Percentiles rank a stretch among this genome's conserved stretches.
phyloP scores from a whole-genome alignment of 2,113 vertebrate species.

The Melanerpes formicivorus region DNA sequence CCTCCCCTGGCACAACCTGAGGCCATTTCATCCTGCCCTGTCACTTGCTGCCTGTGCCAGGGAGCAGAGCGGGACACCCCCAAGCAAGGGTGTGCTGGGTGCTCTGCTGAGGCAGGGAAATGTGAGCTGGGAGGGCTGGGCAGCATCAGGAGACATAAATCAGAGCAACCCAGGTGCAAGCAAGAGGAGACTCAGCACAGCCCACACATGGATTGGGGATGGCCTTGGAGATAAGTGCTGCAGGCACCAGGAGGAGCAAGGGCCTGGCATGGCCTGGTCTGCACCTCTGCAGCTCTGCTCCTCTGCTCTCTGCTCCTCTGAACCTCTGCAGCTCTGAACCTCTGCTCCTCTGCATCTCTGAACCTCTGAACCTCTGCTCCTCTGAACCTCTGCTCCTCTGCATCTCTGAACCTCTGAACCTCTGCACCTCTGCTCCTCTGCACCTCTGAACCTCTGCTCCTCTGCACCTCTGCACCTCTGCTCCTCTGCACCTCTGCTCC shows the following conservation, averaged over 20 bases:
- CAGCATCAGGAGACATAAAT: not conserved
- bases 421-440: too few species aligned
- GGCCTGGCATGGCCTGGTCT: not conserved
- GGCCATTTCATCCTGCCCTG: too few species aligned
- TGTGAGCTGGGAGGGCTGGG: not conserved
- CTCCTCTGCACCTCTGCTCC: too few species aligned
- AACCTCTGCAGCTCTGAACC: too few species aligned
- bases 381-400: too few species aligned
- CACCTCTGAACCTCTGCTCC: too few species aligned
- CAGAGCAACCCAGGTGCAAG: not conserved
- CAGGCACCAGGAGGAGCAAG: not conserved
- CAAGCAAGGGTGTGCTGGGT: not conserved
- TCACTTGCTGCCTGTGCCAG: too few species aligned
- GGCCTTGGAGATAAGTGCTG: not conserved
- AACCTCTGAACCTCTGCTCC: too few species aligned
- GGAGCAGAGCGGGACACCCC: not conserved
- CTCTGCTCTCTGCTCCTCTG: not conserved
- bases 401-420: too few species aligned
- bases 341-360: too few species aligned
- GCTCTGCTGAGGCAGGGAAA: conserved; percentile 50
- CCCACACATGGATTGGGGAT: accelerated
- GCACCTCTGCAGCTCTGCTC: not conserved
- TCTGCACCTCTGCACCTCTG: too few species aligned
- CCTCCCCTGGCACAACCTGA: too few species aligned
- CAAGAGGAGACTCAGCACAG: not conserved